phyloP scores from a whole-genome alignment of 2,797 vertebrate species.

The Anableps anableps region DNA sequence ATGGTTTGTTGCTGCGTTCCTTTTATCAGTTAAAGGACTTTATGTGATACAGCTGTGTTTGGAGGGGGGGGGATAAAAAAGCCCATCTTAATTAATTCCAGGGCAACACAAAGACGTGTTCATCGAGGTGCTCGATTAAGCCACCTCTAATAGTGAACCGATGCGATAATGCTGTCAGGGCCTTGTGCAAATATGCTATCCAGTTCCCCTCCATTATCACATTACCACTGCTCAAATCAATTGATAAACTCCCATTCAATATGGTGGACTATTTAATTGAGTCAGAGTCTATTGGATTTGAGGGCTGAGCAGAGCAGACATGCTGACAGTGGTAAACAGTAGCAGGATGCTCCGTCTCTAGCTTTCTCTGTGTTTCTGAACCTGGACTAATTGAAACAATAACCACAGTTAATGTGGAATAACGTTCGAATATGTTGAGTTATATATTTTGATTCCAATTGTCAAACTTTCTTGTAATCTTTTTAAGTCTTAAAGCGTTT shows the following conservation, averaged over 20 bases:
- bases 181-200: slow-evolving; percentile 95
- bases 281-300: slow-evolving; percentile 99
- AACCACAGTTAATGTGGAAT: slow-evolving; percentile 2
- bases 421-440: neutral
- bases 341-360: slow-evolving; percentile 78
- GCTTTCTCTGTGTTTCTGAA: slow-evolving; percentile 31
- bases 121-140: slow-evolving; percentile 77
- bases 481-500: neutral
- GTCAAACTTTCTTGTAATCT: neutral
- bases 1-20: slow-evolving; percentile 62
- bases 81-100: slow-evolving; percentile 78
- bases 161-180: slow-evolving; percentile 90
- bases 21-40: slow-evolving; percentile 58
- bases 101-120: slow-evolving; percentile 74
- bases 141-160: slow-evolving; percentile 76
- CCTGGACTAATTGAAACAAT: slow-evolving; percentile 30
- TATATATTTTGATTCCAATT: neutral
- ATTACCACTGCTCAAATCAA: slow-evolving; percentile 98
- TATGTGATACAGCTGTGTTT: slow-evolving; percentile 65
- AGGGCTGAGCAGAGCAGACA: slow-evolving; percentile 86
- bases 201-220: slow-evolving; percentile 98
- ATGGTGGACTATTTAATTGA: slow-evolving; percentile 98
- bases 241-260: slow-evolving; percentile 97
- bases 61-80: slow-evolving; percentile 41
- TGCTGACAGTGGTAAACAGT: slow-evolving; percentile 94